Evolutionary conservation across 2,888 invertebrate species (phyloP).

Genomic region (Chelonus formosanus): DNA sequence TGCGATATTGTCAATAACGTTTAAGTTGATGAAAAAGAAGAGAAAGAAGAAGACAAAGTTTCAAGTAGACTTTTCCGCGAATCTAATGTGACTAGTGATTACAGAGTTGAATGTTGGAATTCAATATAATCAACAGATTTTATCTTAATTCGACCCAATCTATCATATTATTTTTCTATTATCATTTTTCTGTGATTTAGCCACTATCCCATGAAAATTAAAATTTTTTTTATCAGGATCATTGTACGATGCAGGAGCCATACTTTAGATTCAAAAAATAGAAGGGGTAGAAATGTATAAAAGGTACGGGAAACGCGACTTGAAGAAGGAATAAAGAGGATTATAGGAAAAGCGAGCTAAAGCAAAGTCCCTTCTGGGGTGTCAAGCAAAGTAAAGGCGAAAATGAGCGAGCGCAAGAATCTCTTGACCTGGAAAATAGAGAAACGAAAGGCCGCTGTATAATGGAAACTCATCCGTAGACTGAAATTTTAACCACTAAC

Average conservation of each 20-base stretch:
- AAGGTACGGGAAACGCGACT: not conserved
- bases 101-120: not conserved
- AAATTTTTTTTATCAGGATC: too few species aligned
- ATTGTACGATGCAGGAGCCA: too few species aligned
- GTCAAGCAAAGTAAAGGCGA: conserved; percentile 13
- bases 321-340: conserved; percentile 18
- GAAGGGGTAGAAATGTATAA: conserved; percentile 4
- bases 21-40: conserved; percentile 26
- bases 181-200: too few species aligned
- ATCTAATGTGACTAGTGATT: conserved; percentile 3
- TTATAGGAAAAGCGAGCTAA: conserved; percentile 8
- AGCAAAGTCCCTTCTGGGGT: not conserved
- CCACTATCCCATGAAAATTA: too few species aligned
- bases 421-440: conserved; percentile 23
- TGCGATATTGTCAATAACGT: conserved; percentile 35
- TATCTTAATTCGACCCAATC: not conserved
- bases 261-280: not conserved
- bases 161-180: too few species aligned
- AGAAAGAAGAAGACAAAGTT: conserved; percentile 31
- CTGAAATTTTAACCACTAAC: conserved; percentile 5
- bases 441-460: not conserved
- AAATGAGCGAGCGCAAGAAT: conserved; percentile 12
- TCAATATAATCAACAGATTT: conserved; percentile 22
- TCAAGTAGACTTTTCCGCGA: conserved; percentile 24
- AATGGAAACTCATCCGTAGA: conserved; percentile 13